Evolutionary conservation across 2,888 invertebrate species (phyloP).

Genomic region (Dyspetes luteomarginatus): DNA sequence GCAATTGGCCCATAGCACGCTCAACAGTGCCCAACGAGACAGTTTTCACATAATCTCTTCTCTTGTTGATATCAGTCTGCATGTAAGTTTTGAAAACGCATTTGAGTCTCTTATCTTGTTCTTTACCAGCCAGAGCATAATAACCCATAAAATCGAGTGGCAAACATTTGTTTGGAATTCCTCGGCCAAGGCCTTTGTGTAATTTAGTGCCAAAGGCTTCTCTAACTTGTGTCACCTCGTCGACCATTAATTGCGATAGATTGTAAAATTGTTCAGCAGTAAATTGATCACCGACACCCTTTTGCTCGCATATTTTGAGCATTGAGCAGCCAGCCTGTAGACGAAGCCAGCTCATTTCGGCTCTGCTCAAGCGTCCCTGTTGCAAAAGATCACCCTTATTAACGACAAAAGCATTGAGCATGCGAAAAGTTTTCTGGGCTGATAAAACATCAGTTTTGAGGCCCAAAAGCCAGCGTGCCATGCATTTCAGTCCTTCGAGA

Average conservation of each 20-base stretch:
- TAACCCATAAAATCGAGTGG: slow-evolving; percentile 99
- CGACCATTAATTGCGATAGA: slow-evolving; percentile 94
- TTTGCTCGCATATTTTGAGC: slow-evolving; percentile 98
- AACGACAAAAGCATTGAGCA: slow-evolving; percentile 96
- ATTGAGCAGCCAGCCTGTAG: slow-evolving; percentile 97
- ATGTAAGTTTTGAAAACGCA: slow-evolving; percentile 90
- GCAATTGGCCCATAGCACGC: slow-evolving; percentile 86
- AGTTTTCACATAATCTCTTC: slow-evolving; percentile 95
- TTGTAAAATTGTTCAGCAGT: slow-evolving; percentile 98
- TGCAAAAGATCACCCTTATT: slow-evolving; percentile 95
- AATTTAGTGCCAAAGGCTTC: slow-evolving; percentile 95
- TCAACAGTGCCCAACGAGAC: slow-evolving; percentile 88
- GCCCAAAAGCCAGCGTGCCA: slow-evolving; percentile 98
- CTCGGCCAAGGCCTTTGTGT: slow-evolving; percentile 93
- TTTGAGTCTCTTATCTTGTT: slow-evolving; percentile 92
- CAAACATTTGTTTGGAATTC: slow-evolving; percentile 94
- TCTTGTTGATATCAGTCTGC: slow-evolving; percentile 93
- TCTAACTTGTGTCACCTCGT: slow-evolving; percentile 93
- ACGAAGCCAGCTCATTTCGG: slow-evolving; percentile 97
- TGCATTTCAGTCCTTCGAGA: slow-evolving; percentile 97
- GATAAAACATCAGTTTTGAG: slow-evolving; percentile 94
- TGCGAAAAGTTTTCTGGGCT: slow-evolving; percentile 96
- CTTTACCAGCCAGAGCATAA: slow-evolving; percentile 95
- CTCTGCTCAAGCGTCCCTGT: slow-evolving; percentile 90
- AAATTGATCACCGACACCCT: slow-evolving; percentile 97